Evolutionary conservation across 2,888 invertebrate species (phyloP), one percentile per base, ranked within the genome.

Genomic region (Calliphora vomitoria): DNA sequence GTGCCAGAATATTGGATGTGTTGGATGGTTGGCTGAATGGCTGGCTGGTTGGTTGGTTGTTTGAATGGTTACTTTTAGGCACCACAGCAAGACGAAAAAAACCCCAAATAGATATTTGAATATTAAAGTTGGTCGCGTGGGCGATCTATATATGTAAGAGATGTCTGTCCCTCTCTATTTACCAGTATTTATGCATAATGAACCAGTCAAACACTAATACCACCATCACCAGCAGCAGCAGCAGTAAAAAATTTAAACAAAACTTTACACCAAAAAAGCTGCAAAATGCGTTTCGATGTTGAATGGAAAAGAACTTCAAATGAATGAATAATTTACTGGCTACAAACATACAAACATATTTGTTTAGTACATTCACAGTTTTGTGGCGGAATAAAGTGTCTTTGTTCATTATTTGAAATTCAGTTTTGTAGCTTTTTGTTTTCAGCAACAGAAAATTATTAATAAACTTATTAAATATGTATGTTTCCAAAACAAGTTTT

Each of bases 101-200:
- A 15, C 50, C 41, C 41, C 38, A 82, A 83, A 78, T 35, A 78
- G 25, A 20, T 74, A 31, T 85, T 82, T 74, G 69, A 75, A 87
- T 76, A 82, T 58, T 68, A 81, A 87, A 84, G 72, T 66, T 78
- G 76, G 64, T 76, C 87, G 87, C 87, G 87, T 87, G 85, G 87
- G 87, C 82, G 87, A 82, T 82, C 69, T 69, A 85, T 82, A 85
- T 82, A 69, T 80, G 78, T 75, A 82, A 74, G 62, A 44, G 35
- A 72, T 69, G 53, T 71, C 50, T 11, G 71, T 72, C 64, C 6
- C 18, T 18, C n/a, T 20, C 15, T 35, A 50, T 79, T 66, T 47
- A 82, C 69, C 18, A 74, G 69, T 15, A 58, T 62, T 53, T 75
- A 58, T 74, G 71, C 75, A 74, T 82, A 84, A 71, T 75, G 71